Conservation (phyloP, 2,888 invertebrate species). For the Empis stercorea region DNA sequence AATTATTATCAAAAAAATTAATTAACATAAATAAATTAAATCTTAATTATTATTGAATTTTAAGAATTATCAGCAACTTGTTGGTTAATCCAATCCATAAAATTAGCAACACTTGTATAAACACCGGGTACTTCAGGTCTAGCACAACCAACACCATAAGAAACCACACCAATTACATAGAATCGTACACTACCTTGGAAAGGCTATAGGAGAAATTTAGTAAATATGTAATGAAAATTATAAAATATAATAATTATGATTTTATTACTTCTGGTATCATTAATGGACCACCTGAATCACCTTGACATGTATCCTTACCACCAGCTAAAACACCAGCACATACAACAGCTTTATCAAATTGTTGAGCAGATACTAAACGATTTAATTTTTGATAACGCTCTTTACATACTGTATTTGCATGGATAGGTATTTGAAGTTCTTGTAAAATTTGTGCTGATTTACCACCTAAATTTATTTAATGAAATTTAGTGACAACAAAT, state of each 20-base stretch:
- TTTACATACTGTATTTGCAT: slow-evolving; percentile 46
- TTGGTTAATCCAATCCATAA: slow-evolving; percentile 47
- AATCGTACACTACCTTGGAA: slow-evolving; percentile 15
- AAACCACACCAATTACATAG: slow-evolving; percentile 51
- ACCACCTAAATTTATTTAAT: slow-evolving; percentile 42
- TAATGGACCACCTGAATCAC: slow-evolving; percentile 35
- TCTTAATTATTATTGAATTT: neutral
- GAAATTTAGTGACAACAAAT: too few species aligned
- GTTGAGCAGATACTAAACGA: slow-evolving; percentile 22
- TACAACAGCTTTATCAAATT: slow-evolving; percentile 28
- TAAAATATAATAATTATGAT: neutral
- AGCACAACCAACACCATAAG: slow-evolving; percentile 52
- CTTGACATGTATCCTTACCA: slow-evolving; percentile 34
- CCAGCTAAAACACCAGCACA: slow-evolving; percentile 31
- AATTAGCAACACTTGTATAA: slow-evolving; percentile 47
- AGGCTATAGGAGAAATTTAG: too few species aligned
- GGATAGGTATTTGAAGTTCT: slow-evolving; percentile 58
- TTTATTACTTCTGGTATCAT: slow-evolving; percentile 27
- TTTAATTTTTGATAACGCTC: slow-evolving; percentile 23
- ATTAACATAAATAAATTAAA: too few species aligned
- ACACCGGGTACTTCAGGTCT: slow-evolving; percentile 49
- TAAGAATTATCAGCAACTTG: slow-evolving; percentile 25
- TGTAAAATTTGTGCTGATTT: slow-evolving; percentile 50
- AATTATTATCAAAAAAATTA: too few species aligned
- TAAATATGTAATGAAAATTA: neutral